phyloP scores from a whole-genome alignment of 2,113 vertebrate species.

The Osmerus mordax region DNA sequence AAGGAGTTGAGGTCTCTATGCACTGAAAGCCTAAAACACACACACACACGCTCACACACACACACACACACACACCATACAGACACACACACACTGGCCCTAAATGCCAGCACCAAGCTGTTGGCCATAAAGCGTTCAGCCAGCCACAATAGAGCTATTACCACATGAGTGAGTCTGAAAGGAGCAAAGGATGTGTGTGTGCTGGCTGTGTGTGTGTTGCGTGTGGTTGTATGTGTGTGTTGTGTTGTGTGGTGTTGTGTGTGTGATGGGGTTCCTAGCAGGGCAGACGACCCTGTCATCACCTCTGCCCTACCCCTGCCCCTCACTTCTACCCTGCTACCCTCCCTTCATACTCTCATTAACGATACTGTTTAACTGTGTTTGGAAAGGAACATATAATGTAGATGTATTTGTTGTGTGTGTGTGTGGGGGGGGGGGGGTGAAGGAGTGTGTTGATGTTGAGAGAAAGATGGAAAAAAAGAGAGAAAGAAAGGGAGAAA shows the following conservation, averaged over 20 bases:
- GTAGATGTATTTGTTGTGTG: constrained; percentile 1
- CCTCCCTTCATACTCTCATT: not conserved
- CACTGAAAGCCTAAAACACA: constrained; percentile 28
- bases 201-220: constrained; percentile 55
- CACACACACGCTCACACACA: constrained; percentile 51
- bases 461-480: not conserved
- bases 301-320: constrained; percentile 60
- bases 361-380: not conserved
- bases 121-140: constrained; percentile 68
- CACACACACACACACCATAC: constrained; percentile 17
- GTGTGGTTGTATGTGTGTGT: constrained; percentile 22
- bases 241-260: constrained; percentile 39
- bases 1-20: constrained; percentile 23
- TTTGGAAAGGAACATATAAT: not conserved
- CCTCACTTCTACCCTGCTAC: no score
- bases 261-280: constrained; percentile 45
- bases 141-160: constrained; percentile 75
- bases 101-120: constrained; percentile 71
- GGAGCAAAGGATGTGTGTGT: constrained; percentile 26
- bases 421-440: not conserved
- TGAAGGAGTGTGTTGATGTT: not conserved
- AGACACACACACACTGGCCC: constrained; percentile 27
- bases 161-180: constrained; percentile 73
- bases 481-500: not conserved
- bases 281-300: constrained; percentile 68